These are phyloP conservation scores for Ennomos fuscantarius DNA, from an alignment of 2,888 invertebrate genomes.

Conservation along the genomic window DNA sequence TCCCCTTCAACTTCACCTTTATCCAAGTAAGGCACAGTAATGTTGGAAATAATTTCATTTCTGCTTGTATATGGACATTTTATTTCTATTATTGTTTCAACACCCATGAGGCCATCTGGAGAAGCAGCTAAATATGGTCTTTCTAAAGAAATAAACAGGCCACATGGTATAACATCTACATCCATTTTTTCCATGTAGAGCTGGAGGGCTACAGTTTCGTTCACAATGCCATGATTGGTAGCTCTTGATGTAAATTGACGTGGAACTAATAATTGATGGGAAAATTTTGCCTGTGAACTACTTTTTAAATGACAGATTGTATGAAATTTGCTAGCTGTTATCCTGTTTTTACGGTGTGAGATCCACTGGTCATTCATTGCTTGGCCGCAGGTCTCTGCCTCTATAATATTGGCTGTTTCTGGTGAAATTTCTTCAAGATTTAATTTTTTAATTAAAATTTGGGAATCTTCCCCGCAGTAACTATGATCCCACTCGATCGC, in stretches of 20 bases:
- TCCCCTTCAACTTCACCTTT: too few species aligned
- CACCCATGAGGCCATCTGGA: too few species aligned
- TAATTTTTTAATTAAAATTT: background rate
- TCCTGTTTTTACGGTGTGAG: background rate
- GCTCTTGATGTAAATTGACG: background rate
- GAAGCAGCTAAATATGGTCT: too few species aligned
- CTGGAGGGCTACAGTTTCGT: background rate
- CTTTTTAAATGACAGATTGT: background rate
- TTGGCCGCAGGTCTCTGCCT: background rate
- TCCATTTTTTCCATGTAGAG: background rate
- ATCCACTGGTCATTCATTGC: background rate
- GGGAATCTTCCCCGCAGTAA: background rate
- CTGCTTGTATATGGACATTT: too few species aligned
- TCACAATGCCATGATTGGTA: background rate
- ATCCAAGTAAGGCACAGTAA: too few species aligned
- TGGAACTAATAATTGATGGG: background rate
- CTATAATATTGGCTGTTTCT: background rate
- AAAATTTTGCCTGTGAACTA: background rate
- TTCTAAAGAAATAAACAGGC: too few species aligned
- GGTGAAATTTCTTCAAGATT: background rate
- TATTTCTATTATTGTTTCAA: too few species aligned
- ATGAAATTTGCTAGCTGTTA: background rate
- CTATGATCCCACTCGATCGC: background rate
- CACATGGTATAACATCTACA: background rate
- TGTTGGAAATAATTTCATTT: too few species aligned